phyloP scores from a whole-genome alignment of 2,113 vertebrate genomes.

The Pogona vitticeps region DNA sequence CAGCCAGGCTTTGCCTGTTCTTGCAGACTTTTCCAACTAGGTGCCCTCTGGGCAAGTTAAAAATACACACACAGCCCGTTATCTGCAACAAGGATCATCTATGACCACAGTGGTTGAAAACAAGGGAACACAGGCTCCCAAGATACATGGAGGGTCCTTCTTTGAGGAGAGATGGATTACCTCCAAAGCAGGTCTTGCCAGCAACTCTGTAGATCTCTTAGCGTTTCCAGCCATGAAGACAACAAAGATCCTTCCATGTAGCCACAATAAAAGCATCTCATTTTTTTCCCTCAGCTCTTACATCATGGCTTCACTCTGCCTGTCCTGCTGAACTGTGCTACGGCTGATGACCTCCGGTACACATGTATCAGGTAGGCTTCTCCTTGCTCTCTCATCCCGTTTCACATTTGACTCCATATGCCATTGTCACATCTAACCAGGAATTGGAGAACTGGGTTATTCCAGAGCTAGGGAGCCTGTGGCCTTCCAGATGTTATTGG shows the following conservation, averaged over 20 bases:
- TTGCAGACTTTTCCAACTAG: no score
- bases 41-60: no score
- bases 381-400: background rate
- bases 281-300: constrained; percentile 73
- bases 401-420: background rate
- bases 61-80: no score
- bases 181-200: no score
- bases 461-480: background rate
- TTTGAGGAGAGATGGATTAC: no score
- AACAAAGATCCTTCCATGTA: background rate
- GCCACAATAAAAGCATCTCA: background rate
- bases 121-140: no score
- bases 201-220: no score
- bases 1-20: no score
- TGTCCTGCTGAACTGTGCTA: constrained; percentile 78
- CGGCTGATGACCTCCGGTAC: constrained; percentile 85
- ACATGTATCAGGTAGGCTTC: constrained; percentile 75
- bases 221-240: no score
- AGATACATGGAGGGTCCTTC: no score
- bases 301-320: constrained; percentile 84
- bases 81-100: no score
- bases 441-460: background rate
- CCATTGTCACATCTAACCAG: background rate
- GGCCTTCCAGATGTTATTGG: background rate
- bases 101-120: no score